A percentile compares a stretch with the other conserved stretches of the same genome.
Evolutionary conservation across 64 coral and sea anemone species (phyloP).

Genomic region (Cladopsammia gracilis): DNA sequence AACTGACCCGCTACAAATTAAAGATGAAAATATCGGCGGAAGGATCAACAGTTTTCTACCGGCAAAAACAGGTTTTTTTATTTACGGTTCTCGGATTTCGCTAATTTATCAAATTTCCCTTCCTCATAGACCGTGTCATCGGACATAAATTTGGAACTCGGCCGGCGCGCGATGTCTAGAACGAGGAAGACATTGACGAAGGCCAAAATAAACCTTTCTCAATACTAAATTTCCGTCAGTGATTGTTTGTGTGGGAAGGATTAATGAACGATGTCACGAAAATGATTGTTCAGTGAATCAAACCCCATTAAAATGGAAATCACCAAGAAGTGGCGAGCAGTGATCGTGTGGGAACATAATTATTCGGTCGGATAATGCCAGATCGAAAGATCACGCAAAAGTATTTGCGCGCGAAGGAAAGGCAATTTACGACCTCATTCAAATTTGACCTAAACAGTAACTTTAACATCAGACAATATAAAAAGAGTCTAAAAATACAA

Average conservation of each 20-base stretch:
- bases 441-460: neutral
- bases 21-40: neutral
- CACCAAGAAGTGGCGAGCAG: constrained; percentile 19
- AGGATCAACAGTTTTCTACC: constrained; percentile 25
- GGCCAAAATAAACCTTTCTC: neutral
- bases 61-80: constrained; percentile 29
- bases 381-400: constrained; percentile 40
- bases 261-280: constrained; percentile 56
- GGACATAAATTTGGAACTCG: neutral
- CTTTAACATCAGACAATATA: neutral
- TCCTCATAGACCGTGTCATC: neutral
- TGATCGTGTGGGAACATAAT: constrained; percentile 34
- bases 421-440: constrained; percentile 1
- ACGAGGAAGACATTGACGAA: neutral
- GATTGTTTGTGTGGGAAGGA: constrained; percentile 51
- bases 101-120: constrained; percentile 10
- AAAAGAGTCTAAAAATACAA: neutral
- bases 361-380: constrained; percentile 35
- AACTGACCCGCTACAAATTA: constrained; percentile 12
- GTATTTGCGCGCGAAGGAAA: constrained; percentile 30
- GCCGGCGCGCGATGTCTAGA: neutral
- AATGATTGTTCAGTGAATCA: constrained; percentile 49
- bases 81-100: neutral
- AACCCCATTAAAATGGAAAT: constrained; percentile 56
- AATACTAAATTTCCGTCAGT: neutral